A percentile compares a stretch with the other conserved stretches of the same genome.
phyloP scores from a whole-genome alignment of 2,113 vertebrate genomes.

The Tragelaphus strepsiceros region DNA sequence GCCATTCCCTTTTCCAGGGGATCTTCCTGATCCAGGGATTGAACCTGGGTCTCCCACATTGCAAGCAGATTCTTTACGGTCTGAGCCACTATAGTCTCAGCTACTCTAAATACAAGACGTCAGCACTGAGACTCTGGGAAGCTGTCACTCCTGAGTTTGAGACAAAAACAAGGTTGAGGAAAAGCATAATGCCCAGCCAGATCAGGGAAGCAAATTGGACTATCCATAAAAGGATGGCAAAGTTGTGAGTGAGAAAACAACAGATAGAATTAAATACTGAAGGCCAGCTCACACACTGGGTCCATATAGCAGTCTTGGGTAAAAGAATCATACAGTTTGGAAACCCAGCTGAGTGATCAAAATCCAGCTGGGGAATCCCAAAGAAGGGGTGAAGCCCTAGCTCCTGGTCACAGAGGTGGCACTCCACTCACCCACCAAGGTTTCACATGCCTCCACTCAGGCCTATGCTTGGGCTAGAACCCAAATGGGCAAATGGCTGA shows the following conservation, averaged over 20 bases:
- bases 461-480: background rate
- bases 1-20: background rate
- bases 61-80: background rate
- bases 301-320: background rate
- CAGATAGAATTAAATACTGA: background rate
- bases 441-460: background rate
- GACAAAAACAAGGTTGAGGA: background rate
- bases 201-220: background rate
- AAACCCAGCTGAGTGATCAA: background rate
- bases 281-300: background rate
- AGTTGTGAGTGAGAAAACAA: background rate
- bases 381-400: background rate
- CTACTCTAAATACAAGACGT: background rate
- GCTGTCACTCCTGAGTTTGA: background rate
- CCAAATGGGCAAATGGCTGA: background rate
- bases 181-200: background rate
- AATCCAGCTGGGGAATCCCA: background rate
- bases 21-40: background rate
- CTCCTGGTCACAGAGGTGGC: background rate
- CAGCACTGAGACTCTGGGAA: background rate
- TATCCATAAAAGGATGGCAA: background rate
- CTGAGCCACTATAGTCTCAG: background rate
- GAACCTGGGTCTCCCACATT: background rate
- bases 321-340: background rate
- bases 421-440: background rate